These are phyloP conservation scores for Psittacus erithacus DNA, from an alignment of 2,113 vertebrate genomes.

Conservation along the genomic window DNA sequence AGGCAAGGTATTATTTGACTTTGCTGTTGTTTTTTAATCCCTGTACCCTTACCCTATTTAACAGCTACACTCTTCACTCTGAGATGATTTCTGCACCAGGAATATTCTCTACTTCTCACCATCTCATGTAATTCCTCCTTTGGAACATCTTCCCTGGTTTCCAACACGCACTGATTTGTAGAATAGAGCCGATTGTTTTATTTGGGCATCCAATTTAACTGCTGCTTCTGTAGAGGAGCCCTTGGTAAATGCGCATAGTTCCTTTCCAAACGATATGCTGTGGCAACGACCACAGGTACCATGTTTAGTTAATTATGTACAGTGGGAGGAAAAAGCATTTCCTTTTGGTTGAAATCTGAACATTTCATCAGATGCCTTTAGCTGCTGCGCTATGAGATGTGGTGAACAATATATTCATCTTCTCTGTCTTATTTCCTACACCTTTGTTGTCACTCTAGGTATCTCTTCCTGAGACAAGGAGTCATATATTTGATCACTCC, in stretches of 20 bases:
- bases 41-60: background rate
- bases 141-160: background rate
- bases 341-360: background rate
- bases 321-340: background rate
- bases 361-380: background rate
- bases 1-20: background rate
- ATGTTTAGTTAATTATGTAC: background rate
- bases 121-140: fast-evolving
- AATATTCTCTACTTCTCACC: background rate
- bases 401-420: background rate
- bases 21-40: background rate
- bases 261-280: fast-evolving
- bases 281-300: background rate
- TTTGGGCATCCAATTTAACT: background rate
- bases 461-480: background rate
- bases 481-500: fast-evolving
- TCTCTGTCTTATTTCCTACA: background rate
- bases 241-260: background rate
- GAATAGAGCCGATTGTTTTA: background rate
- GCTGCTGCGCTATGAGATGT: background rate
- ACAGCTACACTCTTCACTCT: background rate
- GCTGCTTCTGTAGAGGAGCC: background rate
- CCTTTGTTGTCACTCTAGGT: background rate
- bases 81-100: background rate
- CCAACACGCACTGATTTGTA: background rate